A percentile compares a stretch with the other conserved stretches of the same genome.
Conservation (phyloP, 2,888 invertebrate species). For the Charanyca ferruginea region DNA sequence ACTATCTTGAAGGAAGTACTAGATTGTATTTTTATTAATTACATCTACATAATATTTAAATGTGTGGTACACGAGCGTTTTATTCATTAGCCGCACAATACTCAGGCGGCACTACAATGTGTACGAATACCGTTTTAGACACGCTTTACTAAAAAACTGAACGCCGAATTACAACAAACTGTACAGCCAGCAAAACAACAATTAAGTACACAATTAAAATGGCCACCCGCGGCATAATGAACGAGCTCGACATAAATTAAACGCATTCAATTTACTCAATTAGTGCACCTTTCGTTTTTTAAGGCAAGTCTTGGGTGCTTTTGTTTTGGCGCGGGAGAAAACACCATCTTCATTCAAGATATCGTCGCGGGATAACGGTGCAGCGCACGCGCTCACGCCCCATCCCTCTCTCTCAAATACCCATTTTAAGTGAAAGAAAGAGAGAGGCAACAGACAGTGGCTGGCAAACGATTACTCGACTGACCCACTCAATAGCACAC, state of each 20-base stretch:
- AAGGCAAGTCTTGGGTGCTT: conserved; percentile 83
- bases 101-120: conserved; percentile 39
- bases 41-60: conserved; percentile 28
- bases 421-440: conserved; percentile 61
- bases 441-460: conserved; percentile 79
- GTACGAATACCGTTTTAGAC: conserved; percentile 55
- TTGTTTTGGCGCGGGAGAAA: conserved; percentile 91
- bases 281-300: conserved; percentile 85
- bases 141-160: conserved; percentile 41
- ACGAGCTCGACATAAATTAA: conserved; percentile 69
- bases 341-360: conserved; percentile 91
- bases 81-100: conserved; percentile 36
- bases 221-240: conserved; percentile 65
- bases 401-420: conserved; percentile 67
- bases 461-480: conserved; percentile 89
- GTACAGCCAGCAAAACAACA: conserved; percentile 45
- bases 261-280: conserved; percentile 79
- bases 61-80: conserved; percentile 5
- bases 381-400: conserved; percentile 80
- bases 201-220: conserved; percentile 57
- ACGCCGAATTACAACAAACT: conserved; percentile 41
- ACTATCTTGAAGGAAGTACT: not conserved
- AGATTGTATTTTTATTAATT: conserved; percentile 12
- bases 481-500: conserved; percentile 90
- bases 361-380: conserved; percentile 90